Conservation (phyloP, 2,888 invertebrate species). For the Lordiphosa andalusiaca region DNA sequence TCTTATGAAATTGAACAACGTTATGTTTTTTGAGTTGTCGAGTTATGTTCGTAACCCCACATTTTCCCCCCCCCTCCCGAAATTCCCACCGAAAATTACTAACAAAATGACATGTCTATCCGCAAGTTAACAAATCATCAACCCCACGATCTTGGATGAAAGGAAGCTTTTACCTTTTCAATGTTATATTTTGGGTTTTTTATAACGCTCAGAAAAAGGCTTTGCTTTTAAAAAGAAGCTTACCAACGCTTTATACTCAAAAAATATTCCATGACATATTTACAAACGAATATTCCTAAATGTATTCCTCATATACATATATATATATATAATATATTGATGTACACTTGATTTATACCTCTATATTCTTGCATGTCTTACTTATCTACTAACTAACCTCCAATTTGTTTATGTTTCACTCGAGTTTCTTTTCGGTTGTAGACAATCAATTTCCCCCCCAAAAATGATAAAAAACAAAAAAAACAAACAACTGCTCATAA, state of each 20-base stretch:
- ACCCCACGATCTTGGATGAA: not conserved
- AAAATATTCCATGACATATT: constrained; percentile 20
- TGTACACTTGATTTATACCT: no score
- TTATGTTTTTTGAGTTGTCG: constrained; percentile 37
- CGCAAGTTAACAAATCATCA: not conserved
- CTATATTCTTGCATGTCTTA: constrained; percentile 7
- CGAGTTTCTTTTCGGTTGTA: constrained; percentile 24
- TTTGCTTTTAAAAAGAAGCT: constrained; percentile 64
- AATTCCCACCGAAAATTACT: not conserved
- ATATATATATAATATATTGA: no score
- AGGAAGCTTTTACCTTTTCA: constrained; percentile 18
- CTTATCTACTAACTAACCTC: not conserved
- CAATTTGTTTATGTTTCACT: not conserved
- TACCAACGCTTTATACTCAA: constrained; percentile 52
- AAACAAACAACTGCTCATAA: constrained; percentile 51
- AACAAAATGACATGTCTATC: constrained; percentile 9
- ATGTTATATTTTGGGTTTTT: constrained; percentile 4
- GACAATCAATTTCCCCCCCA: constrained; percentile 70
- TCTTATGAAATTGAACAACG: constrained; percentile 54
- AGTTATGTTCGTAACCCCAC: constrained; percentile 11
- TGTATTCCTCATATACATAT: not conserved
- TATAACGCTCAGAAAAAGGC: constrained; percentile 35
- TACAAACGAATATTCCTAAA: constrained; percentile 12
- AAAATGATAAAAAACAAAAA: no score
- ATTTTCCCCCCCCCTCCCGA: not conserved